Evolutionary conservation across 2,797 vertebrate species (phyloP).

Genomic region (Nannoperca obscura): DNA sequence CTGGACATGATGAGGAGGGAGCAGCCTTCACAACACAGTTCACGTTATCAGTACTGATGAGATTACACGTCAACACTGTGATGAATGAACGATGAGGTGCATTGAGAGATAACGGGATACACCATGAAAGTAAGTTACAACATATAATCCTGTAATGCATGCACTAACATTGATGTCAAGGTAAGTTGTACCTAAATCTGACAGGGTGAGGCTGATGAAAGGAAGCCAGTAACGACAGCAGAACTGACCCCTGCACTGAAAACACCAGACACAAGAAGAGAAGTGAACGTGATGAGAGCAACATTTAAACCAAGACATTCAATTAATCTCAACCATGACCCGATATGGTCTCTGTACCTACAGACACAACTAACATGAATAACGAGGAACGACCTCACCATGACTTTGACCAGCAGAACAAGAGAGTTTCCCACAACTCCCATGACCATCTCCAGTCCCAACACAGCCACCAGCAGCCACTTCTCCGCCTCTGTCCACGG

Average conservation of each 20-base stretch:
- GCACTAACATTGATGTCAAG: background rate
- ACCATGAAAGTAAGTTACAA: background rate
- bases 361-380: background rate
- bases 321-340: background rate
- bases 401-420: conserved; percentile 80
- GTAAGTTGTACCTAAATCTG: conserved; percentile 78
- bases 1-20: conserved; percentile 80
- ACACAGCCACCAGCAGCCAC: conserved; percentile 73
- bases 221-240: conserved; percentile 79
- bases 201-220: conserved; percentile 82
- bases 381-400: conserved; percentile 43
- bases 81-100: background rate
- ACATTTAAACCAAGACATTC: background rate
- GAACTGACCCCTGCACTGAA: conserved; percentile 78
- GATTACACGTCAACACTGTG: background rate
- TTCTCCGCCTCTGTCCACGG: conserved; percentile 64
- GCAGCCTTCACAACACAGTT: conserved; percentile 66
- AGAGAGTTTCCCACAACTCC: conserved; percentile 81
- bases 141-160: background rate
- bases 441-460: conserved; percentile 76
- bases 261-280: conserved; percentile 23
- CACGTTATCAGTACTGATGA: conserved; percentile 13
- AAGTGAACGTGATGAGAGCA: background rate
- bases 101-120: background rate
- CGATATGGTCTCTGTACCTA: background rate